Conservation (phyloP, 2,888 invertebrate genomes). For the Nudaria mundana region DNA sequence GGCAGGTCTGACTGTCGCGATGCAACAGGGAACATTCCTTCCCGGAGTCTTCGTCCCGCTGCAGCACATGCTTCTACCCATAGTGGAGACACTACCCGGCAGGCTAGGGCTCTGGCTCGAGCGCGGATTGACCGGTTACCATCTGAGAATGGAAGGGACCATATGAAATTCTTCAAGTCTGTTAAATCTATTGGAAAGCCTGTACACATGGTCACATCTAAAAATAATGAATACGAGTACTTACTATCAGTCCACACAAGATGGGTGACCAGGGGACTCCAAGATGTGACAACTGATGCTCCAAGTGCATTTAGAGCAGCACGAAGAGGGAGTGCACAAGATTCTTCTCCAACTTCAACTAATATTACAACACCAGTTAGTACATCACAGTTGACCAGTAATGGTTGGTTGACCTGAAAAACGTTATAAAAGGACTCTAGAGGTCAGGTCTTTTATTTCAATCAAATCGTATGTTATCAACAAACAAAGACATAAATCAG, state of each 20-base stretch:
- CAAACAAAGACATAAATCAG: no score
- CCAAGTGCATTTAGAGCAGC: slow-evolving; percentile 63
- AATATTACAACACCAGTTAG: slow-evolving; percentile 60
- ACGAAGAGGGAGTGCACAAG: slow-evolving; percentile 53
- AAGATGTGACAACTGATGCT: slow-evolving; percentile 54
- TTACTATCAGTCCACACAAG: slow-evolving; percentile 65
- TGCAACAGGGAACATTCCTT: slow-evolving; percentile 58
- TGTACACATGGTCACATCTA: neutral
- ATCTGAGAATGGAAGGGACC: slow-evolving; percentile 39
- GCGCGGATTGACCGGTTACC: slow-evolving; percentile 53
- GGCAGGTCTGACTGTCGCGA: slow-evolving; percentile 61
- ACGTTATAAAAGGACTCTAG: no score
- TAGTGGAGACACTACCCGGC: slow-evolving; percentile 61
- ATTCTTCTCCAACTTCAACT: slow-evolving; percentile 60
- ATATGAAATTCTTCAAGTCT: no score
- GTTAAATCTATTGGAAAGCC: neutral
- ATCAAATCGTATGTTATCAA: no score
- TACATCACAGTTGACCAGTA: slow-evolving; percentile 34
- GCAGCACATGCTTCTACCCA: slow-evolving; percentile 73
- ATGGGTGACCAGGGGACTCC: slow-evolving; percentile 69
- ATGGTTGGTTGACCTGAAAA: slow-evolving; percentile 18
- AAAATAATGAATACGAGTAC: slow-evolving; percentile 3
- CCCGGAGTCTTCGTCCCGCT: slow-evolving; percentile 42
- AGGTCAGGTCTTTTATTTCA: no score
- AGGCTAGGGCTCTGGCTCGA: slow-evolving; percentile 54